phyloP scores from a whole-genome alignment of 2,113 vertebrate genomes.

The Forbesichthys agassizii region DNA sequence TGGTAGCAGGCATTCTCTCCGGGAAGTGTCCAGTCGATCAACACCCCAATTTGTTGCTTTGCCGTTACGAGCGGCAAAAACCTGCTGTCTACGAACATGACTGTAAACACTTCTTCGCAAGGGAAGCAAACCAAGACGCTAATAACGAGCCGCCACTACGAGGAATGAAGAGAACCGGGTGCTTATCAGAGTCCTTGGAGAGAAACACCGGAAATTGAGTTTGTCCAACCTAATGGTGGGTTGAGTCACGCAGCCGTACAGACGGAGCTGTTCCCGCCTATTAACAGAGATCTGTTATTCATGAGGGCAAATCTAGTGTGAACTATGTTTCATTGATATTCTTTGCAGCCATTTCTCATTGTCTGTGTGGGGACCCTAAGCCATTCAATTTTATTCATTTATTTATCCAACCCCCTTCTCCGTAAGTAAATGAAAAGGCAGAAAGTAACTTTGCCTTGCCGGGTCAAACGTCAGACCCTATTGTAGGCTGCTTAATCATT shows the following conservation, averaged over 20 bases:
- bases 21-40: conserved; percentile 25
- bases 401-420: conserved; percentile 64
- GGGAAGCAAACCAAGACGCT: conserved; percentile 27
- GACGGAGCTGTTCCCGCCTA: conserved; percentile 69
- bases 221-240: conserved; percentile 77
- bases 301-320: conserved; percentile 79
- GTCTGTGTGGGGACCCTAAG: conserved; percentile 62
- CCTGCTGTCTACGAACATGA: conserved; percentile 17
- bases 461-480: conserved; percentile 53
- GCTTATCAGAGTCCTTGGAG: conserved; percentile 69
- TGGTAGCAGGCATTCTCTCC: neutral
- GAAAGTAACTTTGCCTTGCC: conserved; percentile 38
- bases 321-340: conserved; percentile 80
- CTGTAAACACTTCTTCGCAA: conserved; percentile 47
- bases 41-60: conserved; percentile 31
- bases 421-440: conserved; percentile 16
- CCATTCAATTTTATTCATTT: conserved; percentile 66
- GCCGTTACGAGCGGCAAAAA: conserved; percentile 25
- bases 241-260: conserved; percentile 64
- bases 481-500: conserved; percentile 46
- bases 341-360: conserved; percentile 61
- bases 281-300: conserved; percentile 79
- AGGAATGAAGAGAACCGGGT: conserved; percentile 45
- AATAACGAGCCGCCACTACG: conserved; percentile 52
- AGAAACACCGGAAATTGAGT: conserved; percentile 78